Percentiles rank a stretch among this genome's conserved stretches.
These are phyloP conservation scores for Anarsia innoxiella DNA, from an alignment of 2,888 invertebrate species.

Conservation along the genomic window DNA sequence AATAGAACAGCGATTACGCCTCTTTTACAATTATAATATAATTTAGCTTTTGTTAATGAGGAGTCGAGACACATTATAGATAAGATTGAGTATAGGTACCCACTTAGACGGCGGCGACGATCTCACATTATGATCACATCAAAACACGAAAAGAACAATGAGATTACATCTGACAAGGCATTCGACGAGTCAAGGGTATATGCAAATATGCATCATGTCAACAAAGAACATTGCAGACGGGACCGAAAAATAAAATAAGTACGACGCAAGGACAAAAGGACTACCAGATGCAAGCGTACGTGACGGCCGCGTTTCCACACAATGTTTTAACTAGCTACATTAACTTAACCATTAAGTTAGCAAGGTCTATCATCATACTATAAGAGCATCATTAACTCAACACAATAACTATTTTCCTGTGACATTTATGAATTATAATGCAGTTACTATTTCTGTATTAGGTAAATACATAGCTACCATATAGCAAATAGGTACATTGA, in stretches of 20 bases:
- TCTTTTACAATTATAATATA: constrained; percentile 17
- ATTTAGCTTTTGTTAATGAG: no score
- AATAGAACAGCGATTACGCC: constrained; percentile 26
- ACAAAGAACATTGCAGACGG: constrained; percentile 43
- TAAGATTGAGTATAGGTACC: no score
- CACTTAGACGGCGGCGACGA: constrained; percentile 1
- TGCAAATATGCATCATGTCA: constrained; percentile 55
- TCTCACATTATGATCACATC: constrained; percentile 26
- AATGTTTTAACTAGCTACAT: constrained; percentile 15
- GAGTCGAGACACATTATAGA: no score
- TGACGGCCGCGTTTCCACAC: constrained; percentile 22
- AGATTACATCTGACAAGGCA: constrained; percentile 43
- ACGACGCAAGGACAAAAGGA: constrained; percentile 39
- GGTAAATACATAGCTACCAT: neutral
- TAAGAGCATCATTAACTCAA: constrained; percentile 10
- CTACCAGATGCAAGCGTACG: constrained; percentile 27
- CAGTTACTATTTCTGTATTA: neutral
- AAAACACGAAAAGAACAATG: constrained; percentile 38
- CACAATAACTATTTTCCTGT: constrained; percentile 4
- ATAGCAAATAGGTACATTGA: no score
- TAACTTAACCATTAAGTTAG: constrained; percentile 4
- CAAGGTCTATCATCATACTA: constrained; percentile 6
- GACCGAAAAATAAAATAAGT: constrained; percentile 42
- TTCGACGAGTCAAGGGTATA: constrained; percentile 50
- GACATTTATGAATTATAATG: constrained; percentile 5